Conservation (phyloP, 2,113 vertebrate species). For the Podarcis raffonei region DNA sequence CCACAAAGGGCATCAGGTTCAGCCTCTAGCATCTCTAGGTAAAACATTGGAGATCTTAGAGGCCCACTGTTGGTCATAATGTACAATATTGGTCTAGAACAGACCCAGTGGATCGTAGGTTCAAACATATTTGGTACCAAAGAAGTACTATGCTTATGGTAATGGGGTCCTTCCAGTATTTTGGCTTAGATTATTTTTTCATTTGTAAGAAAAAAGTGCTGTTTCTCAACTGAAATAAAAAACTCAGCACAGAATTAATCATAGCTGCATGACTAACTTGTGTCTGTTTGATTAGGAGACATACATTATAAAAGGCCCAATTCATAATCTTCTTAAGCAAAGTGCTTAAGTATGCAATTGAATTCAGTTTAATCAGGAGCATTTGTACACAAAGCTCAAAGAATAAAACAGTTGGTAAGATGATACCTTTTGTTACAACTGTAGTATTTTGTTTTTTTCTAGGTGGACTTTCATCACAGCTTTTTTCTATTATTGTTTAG, state of each 20-base stretch:
- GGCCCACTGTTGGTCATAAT: not conserved
- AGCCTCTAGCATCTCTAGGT: not conserved
- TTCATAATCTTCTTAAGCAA: conserved; percentile 6
- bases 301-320: not conserved
- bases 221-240: not conserved
- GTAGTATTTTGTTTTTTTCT: not conserved
- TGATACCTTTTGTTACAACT: not conserved
- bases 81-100: not conserved
- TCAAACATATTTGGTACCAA: not conserved
- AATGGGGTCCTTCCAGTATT: not conserved
- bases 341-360: not conserved
- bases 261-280: not conserved
- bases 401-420: not conserved
- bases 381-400: not conserved
- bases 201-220: conserved; percentile 4
- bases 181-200: not conserved
- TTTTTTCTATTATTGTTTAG: not conserved
- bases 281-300: not conserved
- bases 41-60: not conserved
- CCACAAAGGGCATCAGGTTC: not conserved
- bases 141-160: not conserved
- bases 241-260: conserved; percentile 2
- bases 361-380: conserved; percentile 1
- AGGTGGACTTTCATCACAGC: not conserved
- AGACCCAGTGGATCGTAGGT: not conserved